A percentile compares a stretch with the other conserved stretches of the same genome.
Conservation (phyloP, 2,797 vertebrate species). For the Megaceryle alcyon region DNA sequence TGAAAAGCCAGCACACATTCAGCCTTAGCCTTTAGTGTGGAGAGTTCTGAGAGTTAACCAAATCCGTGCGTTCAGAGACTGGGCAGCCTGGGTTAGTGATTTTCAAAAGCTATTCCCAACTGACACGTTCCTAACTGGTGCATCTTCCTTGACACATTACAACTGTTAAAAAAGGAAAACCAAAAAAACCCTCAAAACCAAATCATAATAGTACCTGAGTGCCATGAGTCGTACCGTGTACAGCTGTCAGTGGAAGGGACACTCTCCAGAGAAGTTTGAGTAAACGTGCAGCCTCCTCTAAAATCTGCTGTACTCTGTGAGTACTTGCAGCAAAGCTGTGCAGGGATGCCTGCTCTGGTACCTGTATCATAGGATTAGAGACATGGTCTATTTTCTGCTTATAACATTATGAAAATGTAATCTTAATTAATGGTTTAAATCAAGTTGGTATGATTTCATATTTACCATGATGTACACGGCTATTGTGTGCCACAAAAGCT, state of each 20-base stretch:
- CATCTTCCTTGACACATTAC: not conserved
- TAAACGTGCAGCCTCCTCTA: conserved; percentile 87
- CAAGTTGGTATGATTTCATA: not conserved
- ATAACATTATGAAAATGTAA: conserved; percentile 1
- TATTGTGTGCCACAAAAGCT: conserved; percentile 19
- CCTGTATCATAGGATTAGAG: conserved; percentile 44
- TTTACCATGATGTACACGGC: conserved; percentile 7
- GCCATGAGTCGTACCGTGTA: conserved; percentile 58
- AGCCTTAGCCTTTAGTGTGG: not conserved
- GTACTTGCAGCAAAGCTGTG: conserved; percentile 73
- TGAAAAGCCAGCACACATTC: not conserved
- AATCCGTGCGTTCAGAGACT: not conserved
- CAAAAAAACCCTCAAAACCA: fast-evolving
- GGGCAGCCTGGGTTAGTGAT: not conserved
- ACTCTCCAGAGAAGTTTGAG: conserved; percentile 93
- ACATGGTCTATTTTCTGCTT: not conserved
- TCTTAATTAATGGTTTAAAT: conserved; percentile 39
- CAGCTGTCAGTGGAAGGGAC: conserved; percentile 80
- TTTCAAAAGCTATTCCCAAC: not conserved
- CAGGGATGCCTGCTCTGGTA: conserved; percentile 68
- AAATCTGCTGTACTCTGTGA: conserved; percentile 83
- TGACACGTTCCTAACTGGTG: not conserved
- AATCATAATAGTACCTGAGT: conserved; percentile 78
- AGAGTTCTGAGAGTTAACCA: not conserved
- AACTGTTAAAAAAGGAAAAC: not conserved